A percentile compares a stretch with the other conserved stretches of the same genome.
Evolutionary conservation across 2,797 vertebrate genomes (phyloP).

Genomic region (Discoglossus pictus): DNA sequence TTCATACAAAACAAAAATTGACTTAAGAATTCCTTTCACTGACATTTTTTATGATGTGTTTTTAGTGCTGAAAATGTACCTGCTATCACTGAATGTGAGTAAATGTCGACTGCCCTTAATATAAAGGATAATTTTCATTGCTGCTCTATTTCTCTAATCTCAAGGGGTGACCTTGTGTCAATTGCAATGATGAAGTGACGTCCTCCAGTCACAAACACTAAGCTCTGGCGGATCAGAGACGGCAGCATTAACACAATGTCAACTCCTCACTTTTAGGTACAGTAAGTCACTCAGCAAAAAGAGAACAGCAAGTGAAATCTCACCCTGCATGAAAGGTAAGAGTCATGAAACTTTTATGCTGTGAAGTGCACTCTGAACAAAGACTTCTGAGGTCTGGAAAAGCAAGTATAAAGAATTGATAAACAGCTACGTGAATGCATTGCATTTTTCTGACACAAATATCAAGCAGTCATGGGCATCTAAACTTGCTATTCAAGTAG

Average conservation of each 20-base stretch:
- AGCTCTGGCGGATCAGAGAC: conserved; percentile 30
- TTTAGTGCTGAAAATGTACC: no score
- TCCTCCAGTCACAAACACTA: conserved; percentile 37
- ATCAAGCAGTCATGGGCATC: no score
- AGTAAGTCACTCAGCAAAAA: conserved; percentile 41
- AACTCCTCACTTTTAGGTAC: conserved; percentile 27
- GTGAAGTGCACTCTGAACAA: conserved; percentile 43
- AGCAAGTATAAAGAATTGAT: conserved; percentile 49
- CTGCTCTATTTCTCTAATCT: conserved; percentile 32
- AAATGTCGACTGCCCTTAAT: neutral
- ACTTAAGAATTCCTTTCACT: no score
- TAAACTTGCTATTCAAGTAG: no score
- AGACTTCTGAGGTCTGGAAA: conserved; percentile 43
- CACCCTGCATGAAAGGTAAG: conserved; percentile 39
- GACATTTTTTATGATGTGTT: no score
- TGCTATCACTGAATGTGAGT: neutral
- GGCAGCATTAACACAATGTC: conserved; percentile 42
- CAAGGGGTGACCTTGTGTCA: conserved; percentile 30
- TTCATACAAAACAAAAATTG: no score
- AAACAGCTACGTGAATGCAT: conserved; percentile 29
- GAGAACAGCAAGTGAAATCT: conserved; percentile 43
- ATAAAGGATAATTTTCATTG: neutral
- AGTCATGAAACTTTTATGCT: conserved; percentile 47
- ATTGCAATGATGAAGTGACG: conserved; percentile 41
- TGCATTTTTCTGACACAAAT: no score